Percentiles rank a stretch among this genome's conserved stretches.
These are phyloP conservation scores for Amiota minor DNA, from an alignment of 2,888 invertebrate genomes.

Conservation along the genomic window DNA sequence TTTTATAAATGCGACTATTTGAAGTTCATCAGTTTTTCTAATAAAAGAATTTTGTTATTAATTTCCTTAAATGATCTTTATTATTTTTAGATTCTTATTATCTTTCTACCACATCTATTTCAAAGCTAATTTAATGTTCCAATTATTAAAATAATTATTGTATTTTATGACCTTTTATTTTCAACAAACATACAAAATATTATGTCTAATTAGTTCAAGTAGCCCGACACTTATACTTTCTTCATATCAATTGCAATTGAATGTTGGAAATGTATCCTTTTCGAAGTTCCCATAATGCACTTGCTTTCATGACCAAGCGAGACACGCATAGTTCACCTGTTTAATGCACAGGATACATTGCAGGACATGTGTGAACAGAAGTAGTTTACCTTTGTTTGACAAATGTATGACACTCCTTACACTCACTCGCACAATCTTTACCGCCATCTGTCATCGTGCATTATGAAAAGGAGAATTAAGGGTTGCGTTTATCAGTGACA, in stretches of 20 bases:
- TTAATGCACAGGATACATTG: not conserved
- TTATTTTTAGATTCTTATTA: not conserved
- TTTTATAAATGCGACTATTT: not conserved
- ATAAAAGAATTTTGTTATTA: no score
- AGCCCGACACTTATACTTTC: not conserved
- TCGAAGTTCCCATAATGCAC: not conserved
- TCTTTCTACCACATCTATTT: not conserved
- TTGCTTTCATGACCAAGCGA: not conserved
- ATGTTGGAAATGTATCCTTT: not conserved
- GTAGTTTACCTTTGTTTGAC: no score
- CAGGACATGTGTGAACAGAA: not conserved
- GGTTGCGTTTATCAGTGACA: constrained; percentile 26
- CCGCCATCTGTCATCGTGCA: constrained; percentile 11
- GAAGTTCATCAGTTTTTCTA: no score
- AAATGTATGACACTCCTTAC: no score
- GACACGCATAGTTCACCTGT: constrained; percentile 31
- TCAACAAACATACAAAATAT: not conserved
- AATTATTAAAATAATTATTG: not conserved
- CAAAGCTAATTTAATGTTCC: not conserved
- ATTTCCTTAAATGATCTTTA: no score
- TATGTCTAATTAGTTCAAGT: constrained; percentile 11
- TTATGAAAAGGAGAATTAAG: not conserved
- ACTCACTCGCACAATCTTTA: not conserved
- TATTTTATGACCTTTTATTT: no score
- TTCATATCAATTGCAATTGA: not conserved